Percentiles rank a stretch among this genome's conserved stretches.
Evolutionary conservation across 1,140 invertebrate species (phyloP).

Genomic region (Cheumatopsyche charites): DNA sequence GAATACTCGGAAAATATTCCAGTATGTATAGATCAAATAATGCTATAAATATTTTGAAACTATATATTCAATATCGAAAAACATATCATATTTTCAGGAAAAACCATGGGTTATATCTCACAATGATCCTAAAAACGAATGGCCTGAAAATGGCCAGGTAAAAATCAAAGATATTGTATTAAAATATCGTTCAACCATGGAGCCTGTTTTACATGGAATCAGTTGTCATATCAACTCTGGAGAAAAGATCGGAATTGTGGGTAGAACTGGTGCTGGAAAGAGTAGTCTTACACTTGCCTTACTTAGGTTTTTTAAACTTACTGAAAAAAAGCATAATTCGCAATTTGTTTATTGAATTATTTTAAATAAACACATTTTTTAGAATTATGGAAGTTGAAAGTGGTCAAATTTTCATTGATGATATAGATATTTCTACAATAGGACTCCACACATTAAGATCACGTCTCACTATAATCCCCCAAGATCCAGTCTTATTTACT

Average conservation of each 20-base stretch:
- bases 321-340: too few relatives aligned
- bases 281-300: constrained; percentile 81
- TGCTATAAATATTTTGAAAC: background rate
- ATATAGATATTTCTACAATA: constrained; percentile 66
- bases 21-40: constrained; percentile 52
- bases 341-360: background rate
- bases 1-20: constrained; percentile 89
- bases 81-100: constrained; percentile 59
- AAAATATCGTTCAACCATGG: constrained; percentile 78
- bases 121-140: constrained; percentile 63
- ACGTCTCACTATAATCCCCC: constrained; percentile 68
- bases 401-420: constrained; percentile 72
- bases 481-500: constrained; percentile 62
- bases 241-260: constrained; percentile 84
- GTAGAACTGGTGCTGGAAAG: constrained; percentile 85
- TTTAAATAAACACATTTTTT: constrained; percentile 20
- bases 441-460: constrained; percentile 65
- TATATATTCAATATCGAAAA: background rate
- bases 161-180: constrained; percentile 78
- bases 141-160: constrained; percentile 74
- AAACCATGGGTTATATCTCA: constrained; percentile 73
- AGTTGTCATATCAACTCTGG: constrained; percentile 72
- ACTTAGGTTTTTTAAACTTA: too few relatives aligned
- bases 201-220: constrained; percentile 78
- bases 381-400: constrained; percentile 57